A percentile compares a stretch with the other conserved stretches of the same genome.
These are phyloP conservation scores for Dermatemys mawii DNA, from an alignment of 2,113 vertebrate genomes.

Conservation along the genomic window DNA sequence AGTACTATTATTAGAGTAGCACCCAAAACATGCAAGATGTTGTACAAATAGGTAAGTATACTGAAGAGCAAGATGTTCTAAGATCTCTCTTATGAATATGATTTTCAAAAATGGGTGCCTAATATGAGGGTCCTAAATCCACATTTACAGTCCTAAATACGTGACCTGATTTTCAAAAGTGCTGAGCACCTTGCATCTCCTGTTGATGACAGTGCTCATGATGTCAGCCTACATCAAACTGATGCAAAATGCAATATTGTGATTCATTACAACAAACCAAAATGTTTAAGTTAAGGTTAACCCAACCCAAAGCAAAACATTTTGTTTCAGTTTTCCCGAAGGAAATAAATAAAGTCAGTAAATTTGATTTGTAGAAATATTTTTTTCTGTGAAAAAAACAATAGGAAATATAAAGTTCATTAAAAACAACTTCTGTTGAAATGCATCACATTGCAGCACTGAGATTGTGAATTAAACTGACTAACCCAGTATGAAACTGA, in stretches of 20 bases:
- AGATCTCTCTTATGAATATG: not conserved
- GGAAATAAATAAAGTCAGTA: not conserved
- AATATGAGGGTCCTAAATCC: not conserved
- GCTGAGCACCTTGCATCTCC: not conserved
- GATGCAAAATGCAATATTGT: not conserved
- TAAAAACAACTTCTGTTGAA: not conserved
- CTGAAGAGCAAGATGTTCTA: not conserved
- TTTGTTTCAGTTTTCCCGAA: not conserved
- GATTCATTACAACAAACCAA: not conserved
- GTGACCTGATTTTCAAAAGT: not conserved
- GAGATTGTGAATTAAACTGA: not conserved
- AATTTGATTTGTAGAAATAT: not conserved
- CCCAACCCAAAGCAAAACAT: not conserved
- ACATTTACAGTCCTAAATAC: no score
- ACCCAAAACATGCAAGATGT: not conserved
- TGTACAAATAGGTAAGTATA: not conserved
- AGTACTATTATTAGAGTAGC: not conserved
- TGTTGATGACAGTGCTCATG: no score
- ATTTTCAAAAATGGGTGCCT: not conserved
- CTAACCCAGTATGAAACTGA: not conserved
- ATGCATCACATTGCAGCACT: not conserved
- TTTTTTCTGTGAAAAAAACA: not conserved
- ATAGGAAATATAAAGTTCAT: not conserved
- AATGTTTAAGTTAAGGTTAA: not conserved
- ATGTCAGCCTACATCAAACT: not conserved